Conservation (phyloP, 2,797 vertebrate genomes). For the Tinamus major region DNA sequence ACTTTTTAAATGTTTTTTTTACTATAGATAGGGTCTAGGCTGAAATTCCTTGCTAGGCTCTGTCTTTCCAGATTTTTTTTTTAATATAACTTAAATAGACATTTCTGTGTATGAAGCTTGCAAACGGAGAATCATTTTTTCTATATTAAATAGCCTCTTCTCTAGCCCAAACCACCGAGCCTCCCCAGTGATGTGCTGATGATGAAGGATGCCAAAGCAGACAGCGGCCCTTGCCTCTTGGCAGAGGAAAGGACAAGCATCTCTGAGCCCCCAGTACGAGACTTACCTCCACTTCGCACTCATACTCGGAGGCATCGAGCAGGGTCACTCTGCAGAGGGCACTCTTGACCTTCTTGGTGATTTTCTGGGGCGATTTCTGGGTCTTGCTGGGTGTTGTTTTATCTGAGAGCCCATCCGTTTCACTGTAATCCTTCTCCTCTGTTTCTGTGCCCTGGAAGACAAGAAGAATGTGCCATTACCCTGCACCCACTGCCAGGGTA, state of each 20-base stretch:
- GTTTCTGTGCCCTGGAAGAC: slow-evolving; percentile 80
- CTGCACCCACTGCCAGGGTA: neutral
- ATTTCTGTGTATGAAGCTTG: neutral
- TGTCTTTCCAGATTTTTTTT: neutral
- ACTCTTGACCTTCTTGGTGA: slow-evolving; percentile 91
- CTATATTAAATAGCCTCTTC: neutral
- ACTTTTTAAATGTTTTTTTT: neutral
- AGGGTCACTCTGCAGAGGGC: slow-evolving; percentile 91
- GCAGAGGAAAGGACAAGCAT: neutral
- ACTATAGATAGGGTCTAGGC: neutral
- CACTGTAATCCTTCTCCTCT: slow-evolving; percentile 82
- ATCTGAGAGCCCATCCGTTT: slow-evolving; percentile 90
- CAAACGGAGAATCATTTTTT: neutral
- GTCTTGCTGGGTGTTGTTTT: slow-evolving; percentile 93
- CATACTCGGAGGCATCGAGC: slow-evolving; percentile 90
- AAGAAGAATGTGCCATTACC: neutral
- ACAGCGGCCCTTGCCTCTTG: too few relatives aligned
- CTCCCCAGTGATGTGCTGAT: neutral
- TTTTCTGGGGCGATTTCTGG: slow-evolving; percentile 94
- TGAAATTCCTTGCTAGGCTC: neutral
- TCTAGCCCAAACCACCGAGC: neutral
- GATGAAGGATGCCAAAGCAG: neutral
- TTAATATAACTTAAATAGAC: neutral
- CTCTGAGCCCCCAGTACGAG: neutral
- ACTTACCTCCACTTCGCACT: slow-evolving; percentile 93